Base-by-base conservation (phyloP, 2,888 invertebrate genomes). In the Galerucella nymphaeae region DNA sequence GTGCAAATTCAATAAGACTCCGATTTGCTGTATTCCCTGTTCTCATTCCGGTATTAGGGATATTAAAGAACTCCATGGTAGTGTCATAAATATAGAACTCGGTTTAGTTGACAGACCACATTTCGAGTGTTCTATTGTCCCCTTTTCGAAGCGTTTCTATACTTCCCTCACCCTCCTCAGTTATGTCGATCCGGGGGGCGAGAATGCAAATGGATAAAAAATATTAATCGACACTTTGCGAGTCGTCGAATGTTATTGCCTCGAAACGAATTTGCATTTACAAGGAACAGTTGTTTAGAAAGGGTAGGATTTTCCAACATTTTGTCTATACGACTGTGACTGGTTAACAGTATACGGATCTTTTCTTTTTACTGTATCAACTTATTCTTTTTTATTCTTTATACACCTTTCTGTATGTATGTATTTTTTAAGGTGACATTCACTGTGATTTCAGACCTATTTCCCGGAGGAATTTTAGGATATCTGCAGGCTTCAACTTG, bases 191-290 rank as follows among this genome's bases (percentile, higher is more conserved):
- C 41, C 61, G 42, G 61, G 61, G 61, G 61, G 61, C 42, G 61
- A 61, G 30, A 42, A 41, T 42, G 42, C 41, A 61, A 61, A 61
- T 18, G 42, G 61, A 42, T 42, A 55, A 8, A 23, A 74, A 75
- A 76, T 75, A 76, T 76, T 76, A 76, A 75, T 76, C 73, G 74
- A 67, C 71, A 73, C 72, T 76, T 74, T 74, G 66, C 65, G 58
- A 62, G 9, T 62, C 48, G 61, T 48, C 63, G 58, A 58, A 59
- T 59, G 59, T 30, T 59, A 30, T 30, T 30, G 38, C 38, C 59
- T 38, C 59, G 30, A 38, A n/a, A 11, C 59, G 59, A 10, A 61
- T 61, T 61, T 61, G 38, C 61, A 41, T 61, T 41, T 61, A 61
- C 41, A 58, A 38, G 58, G 30, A 61, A 61, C 42, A 61, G 42